Conservation (phyloP, 1,140 invertebrate species). For the Atta cephalotes region DNA sequence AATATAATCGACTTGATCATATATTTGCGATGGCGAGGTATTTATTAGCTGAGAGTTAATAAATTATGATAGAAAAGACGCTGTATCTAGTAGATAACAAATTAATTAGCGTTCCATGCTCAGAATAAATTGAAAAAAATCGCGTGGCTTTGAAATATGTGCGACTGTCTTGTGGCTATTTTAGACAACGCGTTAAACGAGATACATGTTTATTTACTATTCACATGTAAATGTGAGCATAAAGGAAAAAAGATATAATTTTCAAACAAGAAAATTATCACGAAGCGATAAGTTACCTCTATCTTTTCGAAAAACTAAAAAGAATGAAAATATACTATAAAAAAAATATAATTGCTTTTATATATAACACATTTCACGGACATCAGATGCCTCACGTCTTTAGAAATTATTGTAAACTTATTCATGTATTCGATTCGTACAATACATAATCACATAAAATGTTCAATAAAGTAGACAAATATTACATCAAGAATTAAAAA, state of each 20-base stretch:
- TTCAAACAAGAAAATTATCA: neutral
- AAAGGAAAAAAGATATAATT: slow-evolving; percentile 13
- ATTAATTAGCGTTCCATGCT: slow-evolving; percentile 4
- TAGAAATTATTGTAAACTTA: neutral
- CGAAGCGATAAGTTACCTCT: neutral
- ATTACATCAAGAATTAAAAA: slow-evolving; percentile 6
- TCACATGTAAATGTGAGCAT: neutral
- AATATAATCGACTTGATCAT: neutral
- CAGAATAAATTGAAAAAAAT: neutral
- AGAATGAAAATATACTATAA: neutral
- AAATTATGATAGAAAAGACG: slow-evolving; percentile 11
- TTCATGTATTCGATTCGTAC: neutral
- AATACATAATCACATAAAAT: neutral
- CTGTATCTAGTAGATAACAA: neutral
- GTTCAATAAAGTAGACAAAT: neutral
- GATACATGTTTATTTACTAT: neutral
- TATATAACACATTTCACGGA: neutral
- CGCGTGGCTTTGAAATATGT: neutral
- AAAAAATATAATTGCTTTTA: neutral
- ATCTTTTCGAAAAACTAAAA: neutral
- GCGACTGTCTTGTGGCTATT: neutral
- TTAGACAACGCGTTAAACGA: slow-evolving; percentile 14
- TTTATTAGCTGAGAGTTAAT: neutral
- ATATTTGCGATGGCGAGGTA: neutral
- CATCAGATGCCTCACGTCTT: neutral